Conservation (phyloP, 2,113 vertebrate species). For the Pterocles burchelli region DNA sequence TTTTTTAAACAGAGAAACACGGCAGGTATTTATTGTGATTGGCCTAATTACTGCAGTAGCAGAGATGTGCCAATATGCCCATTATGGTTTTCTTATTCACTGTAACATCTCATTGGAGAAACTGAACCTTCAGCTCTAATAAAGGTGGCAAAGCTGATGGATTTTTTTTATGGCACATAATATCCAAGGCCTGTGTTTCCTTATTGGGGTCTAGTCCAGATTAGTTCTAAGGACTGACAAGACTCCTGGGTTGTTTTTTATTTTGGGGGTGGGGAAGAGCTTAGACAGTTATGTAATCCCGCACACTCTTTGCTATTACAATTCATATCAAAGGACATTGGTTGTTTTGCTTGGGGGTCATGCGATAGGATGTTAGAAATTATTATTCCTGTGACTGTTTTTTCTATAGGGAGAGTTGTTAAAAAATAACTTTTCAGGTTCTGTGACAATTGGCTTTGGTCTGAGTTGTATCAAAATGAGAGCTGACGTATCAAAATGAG, state of each 20-base stretch:
- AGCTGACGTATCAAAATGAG: neutral
- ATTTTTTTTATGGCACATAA: neutral
- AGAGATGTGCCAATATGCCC: neutral
- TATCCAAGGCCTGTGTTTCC: neutral
- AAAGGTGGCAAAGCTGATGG: neutral
- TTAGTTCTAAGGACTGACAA: neutral
- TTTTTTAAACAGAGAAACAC: neutral
- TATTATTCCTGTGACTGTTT: neutral
- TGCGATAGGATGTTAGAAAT: neutral
- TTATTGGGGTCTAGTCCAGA: neutral
- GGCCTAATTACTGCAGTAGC: neutral
- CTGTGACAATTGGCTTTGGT: neutral
- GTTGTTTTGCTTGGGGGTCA: neutral
- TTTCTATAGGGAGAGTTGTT: neutral
- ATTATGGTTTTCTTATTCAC: neutral
- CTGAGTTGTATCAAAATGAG: neutral
- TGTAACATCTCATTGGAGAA: neutral
- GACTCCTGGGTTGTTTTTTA: neutral
- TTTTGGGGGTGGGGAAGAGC: neutral
- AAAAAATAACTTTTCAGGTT: neutral
- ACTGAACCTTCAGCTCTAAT: neutral
- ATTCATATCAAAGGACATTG: neutral
- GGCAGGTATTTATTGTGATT: constrained; percentile 42
- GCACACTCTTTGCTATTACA: neutral
- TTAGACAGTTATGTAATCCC: neutral